phyloP scores from a whole-genome alignment of 2,113 vertebrate genomes.

The Thinocorus orbignyianus region DNA sequence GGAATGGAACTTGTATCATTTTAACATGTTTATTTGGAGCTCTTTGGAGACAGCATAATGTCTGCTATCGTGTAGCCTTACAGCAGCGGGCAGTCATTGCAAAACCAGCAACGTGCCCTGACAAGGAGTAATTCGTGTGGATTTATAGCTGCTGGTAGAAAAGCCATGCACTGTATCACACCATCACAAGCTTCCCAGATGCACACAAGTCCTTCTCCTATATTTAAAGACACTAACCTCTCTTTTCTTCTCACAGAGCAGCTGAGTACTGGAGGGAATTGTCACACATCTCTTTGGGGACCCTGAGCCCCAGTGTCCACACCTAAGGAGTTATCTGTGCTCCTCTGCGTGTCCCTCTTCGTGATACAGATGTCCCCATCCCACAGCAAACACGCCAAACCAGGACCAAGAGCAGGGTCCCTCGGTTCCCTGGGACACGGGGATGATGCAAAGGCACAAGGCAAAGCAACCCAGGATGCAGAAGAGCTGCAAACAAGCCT shows the following conservation, averaged over 20 bases:
- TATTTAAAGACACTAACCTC: not conserved
- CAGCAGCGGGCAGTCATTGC: not conserved
- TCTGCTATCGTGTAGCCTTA: not conserved
- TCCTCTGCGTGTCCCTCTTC: not conserved
- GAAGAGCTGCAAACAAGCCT: not conserved
- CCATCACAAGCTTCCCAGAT: not conserved
- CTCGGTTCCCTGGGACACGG: rapidly evolving
- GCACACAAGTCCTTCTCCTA: not conserved
- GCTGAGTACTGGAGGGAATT: not conserved
- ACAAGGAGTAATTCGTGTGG: not conserved
- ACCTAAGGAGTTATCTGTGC: rapidly evolving
- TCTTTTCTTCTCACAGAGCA: not conserved
- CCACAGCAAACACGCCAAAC: not conserved
- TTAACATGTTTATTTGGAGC: not conserved
- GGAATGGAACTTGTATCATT: not conserved
- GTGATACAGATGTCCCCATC: not conserved
- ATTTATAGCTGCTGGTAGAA: not conserved
- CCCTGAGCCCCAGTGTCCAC: rapidly evolving
- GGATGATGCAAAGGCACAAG: not conserved
- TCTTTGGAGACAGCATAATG: not conserved
- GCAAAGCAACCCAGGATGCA: not conserved
- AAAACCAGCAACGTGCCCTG: not conserved
- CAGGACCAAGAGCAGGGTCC: not conserved
- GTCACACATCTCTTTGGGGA: not conserved
- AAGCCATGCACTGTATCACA: not conserved